Evolutionary conservation across 2,113 vertebrate species (phyloP).

Genomic region (Melanocharis versteri): DNA sequence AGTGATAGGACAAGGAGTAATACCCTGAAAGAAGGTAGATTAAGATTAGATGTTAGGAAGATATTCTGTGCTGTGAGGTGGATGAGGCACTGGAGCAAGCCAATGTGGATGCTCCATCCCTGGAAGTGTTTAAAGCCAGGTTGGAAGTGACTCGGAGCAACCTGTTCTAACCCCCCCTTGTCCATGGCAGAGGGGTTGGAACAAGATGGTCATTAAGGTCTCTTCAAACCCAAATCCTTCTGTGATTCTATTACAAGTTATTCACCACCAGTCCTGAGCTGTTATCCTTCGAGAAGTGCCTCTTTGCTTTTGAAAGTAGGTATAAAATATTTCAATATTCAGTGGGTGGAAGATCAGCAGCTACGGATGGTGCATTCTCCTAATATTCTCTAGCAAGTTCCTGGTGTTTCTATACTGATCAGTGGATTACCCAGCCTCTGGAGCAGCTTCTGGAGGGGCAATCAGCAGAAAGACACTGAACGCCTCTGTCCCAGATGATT

Average conservation of each 20-base stretch:
- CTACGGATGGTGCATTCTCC: not conserved
- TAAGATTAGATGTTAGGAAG: not conserved
- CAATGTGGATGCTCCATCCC: not conserved
- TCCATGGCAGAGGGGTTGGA: not conserved
- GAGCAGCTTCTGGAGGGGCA: not conserved
- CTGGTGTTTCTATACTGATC: not conserved
- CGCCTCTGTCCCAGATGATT: constrained; percentile 5
- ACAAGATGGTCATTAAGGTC: not conserved
- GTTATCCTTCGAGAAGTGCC: not conserved
- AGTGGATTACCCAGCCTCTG: not conserved
- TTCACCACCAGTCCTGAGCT: not conserved
- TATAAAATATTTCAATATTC: not conserved
- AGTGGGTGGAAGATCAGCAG: not conserved
- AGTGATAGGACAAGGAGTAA: not conserved
- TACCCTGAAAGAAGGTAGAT: not conserved
- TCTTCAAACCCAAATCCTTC: not conserved
- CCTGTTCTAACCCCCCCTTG: not conserved
- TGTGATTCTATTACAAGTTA: not conserved
- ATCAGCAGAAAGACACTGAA: not conserved
- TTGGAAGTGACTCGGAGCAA: fast-evolving
- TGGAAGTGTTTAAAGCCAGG: not conserved
- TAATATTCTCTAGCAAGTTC: not conserved
- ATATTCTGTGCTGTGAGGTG: not conserved
- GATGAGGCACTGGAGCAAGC: not conserved
- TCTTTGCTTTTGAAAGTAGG: not conserved